phyloP scores from a whole-genome alignment of 2,888 invertebrate species.

The Melangyna quadrimaculata region DNA sequence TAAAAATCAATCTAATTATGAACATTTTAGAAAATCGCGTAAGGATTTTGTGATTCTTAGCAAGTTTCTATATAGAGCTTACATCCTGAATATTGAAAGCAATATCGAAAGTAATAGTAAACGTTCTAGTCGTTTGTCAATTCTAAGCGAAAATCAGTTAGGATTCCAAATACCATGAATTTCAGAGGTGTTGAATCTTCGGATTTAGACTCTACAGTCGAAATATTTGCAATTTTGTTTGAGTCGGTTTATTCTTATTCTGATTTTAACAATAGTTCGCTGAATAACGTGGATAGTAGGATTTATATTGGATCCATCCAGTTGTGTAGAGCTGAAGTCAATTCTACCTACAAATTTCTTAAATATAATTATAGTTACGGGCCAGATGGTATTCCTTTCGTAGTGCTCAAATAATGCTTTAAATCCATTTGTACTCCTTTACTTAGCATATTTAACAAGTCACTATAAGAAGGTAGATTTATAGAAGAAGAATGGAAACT shows the following conservation, averaged over 20 bases:
- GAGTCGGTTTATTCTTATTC: background rate
- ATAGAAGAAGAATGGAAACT: no score
- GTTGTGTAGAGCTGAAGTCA: background rate
- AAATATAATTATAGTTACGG: background rate
- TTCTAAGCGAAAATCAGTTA: background rate
- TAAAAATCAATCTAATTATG: no score
- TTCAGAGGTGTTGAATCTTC: background rate
- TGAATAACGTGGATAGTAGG: no score
- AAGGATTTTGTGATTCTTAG: no score
- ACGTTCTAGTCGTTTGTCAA: background rate
- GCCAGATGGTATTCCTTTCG: background rate
- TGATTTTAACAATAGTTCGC: background rate
- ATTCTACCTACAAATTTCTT: background rate
- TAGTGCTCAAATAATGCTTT: background rate
- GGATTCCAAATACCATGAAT: background rate
- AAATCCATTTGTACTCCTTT: background rate
- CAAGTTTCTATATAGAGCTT: no score
- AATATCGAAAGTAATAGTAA: no score
- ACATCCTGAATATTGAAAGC: no score
- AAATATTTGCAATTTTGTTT: background rate
- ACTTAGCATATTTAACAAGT: no score
- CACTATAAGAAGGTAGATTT: no score
- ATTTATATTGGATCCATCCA: background rate
- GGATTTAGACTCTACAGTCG: background rate
- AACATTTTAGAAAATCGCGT: no score